A percentile compares a stretch with the other conserved stretches of the same genome.
phyloP scores from a whole-genome alignment of 2,888 invertebrate species.

The Cerceris rybyensis region DNA sequence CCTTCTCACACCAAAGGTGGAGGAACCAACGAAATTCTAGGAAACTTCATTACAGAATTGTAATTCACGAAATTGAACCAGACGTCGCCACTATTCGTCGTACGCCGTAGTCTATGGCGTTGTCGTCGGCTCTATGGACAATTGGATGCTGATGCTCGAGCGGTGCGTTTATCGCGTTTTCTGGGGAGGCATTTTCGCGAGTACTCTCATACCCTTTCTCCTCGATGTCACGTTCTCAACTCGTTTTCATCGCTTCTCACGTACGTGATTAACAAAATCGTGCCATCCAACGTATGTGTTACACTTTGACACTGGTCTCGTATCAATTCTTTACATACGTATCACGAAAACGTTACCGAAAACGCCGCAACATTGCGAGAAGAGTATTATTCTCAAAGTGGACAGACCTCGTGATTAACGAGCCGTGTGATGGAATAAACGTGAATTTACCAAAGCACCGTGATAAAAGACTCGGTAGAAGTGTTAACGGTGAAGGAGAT shows the following conservation, averaged over 20 bases:
- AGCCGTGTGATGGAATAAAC: conserved; percentile 9
- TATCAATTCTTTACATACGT: not conserved
- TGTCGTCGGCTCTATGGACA: conserved; percentile 31
- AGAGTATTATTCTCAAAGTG: conserved; percentile 29
- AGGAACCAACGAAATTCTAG: too few relatives aligned
- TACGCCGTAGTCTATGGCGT: conserved; percentile 12
- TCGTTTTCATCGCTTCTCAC: conserved; percentile 4
- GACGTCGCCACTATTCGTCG: conserved; percentile 22
- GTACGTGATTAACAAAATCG: not conserved
- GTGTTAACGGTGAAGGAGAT: too few relatives aligned
- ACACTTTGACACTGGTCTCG: not conserved
- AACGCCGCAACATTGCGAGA: too few relatives aligned
- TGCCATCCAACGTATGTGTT: not conserved
- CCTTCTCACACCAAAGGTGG: too few relatives aligned
- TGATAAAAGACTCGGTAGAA: not conserved
- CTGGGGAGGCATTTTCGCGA: conserved; percentile 14
- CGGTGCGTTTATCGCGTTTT: conserved; percentile 24
- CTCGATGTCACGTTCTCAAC: conserved; percentile 38
- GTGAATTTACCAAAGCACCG: conserved; percentile 10
- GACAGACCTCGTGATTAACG: conserved; percentile 39
- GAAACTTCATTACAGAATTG: not conserved
- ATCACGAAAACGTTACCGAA: too few relatives aligned
- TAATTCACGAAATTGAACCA: not conserved
- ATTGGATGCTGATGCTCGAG: conserved; percentile 65
- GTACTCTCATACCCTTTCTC: conserved; percentile 43